Base-by-base conservation (phyloP, 2,888 invertebrate genomes). In the Sinohyriopsis cumingii region DNA sequence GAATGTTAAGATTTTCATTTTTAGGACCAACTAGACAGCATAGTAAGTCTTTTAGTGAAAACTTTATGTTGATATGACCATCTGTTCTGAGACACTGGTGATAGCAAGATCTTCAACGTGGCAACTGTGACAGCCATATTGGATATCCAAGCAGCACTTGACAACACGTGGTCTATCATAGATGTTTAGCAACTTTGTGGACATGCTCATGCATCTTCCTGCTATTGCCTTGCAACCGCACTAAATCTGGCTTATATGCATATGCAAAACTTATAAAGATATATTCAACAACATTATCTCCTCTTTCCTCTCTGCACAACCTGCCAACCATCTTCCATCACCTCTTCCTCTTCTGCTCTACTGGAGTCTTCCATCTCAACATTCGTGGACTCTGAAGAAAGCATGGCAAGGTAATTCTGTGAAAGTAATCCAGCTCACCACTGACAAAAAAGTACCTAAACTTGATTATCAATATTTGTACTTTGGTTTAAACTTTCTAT, bases 241-340 rank as follows among this genome's bases (percentile, higher is more conserved):
- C 73, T 22, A 60, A 54, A n/a, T 77, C 72, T 65, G 63, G 15
- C 53, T 55, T 1, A 70, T 62, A 65, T 66, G 24, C 66, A 68
- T 62, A 33, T 56, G 9, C 45, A 45, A 45, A 45, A 45, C 0
- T 45, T 45, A 1, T 45, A 15, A 45, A 45, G 1, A 45, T 15
- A 45, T 45, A 45, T 15, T 45, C 45, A 45, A 15, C 45, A 45
- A 45, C 15, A 55, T 68, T 59, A 75, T 69, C 65, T 67, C 28
- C 67, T 63, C 65, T 75, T 77, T 45, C 77, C 78, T 65, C 69
- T 69, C n/a, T 66, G 59, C 24, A 83, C 78, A 60, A 80, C 79
- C 25, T 77, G 69, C 81, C 81, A 83, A 18, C 81, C 81, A 67
- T 82, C 83, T n/a, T 69, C 72, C 45, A 45, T 45, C 45, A 45